Conservation (phyloP, 2,888 invertebrate genomes). For the Diloba caeruleocephala region DNA sequence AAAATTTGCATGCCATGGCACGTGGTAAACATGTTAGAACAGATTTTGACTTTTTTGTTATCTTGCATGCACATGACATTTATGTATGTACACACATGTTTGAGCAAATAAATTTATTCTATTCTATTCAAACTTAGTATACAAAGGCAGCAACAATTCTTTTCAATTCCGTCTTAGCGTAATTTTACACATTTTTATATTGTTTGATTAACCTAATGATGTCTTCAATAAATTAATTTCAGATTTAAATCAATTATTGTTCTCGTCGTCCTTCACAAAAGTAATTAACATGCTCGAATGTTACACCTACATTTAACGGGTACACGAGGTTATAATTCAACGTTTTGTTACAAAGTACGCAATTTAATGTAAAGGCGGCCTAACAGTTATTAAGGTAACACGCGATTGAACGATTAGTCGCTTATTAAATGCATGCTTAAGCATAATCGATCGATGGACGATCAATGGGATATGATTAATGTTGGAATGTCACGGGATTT, state of each 20-base stretch:
- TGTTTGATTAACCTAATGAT: background rate
- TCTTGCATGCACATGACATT: too few species aligned
- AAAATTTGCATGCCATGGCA: too few species aligned
- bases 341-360: constrained; percentile 42
- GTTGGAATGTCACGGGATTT: constrained; percentile 52
- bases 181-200: background rate
- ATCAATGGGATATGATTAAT: constrained; percentile 75
- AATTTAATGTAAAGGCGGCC: constrained; percentile 65
- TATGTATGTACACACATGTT: too few species aligned
- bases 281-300: constrained; percentile 39
- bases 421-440: constrained; percentile 79
- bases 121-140: too few species aligned
- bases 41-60: too few species aligned
- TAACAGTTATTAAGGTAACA: constrained; percentile 66
- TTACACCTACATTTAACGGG: constrained; percentile 43
- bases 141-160: too few species aligned
- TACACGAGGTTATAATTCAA: constrained; percentile 43
- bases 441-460: constrained; percentile 73
- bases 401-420: constrained; percentile 77
- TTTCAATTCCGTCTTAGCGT: too few species aligned
- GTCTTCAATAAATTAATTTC: constrained; percentile 3
- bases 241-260: constrained; percentile 18
- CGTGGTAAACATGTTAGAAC: too few species aligned
- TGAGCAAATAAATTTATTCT: too few species aligned
- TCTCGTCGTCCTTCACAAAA: constrained; percentile 31